A percentile compares a stretch with the other conserved stretches of the same genome.
Evolutionary conservation across 2,113 vertebrate species (phyloP).

Genomic region (Phalacrocorax carbo): DNA sequence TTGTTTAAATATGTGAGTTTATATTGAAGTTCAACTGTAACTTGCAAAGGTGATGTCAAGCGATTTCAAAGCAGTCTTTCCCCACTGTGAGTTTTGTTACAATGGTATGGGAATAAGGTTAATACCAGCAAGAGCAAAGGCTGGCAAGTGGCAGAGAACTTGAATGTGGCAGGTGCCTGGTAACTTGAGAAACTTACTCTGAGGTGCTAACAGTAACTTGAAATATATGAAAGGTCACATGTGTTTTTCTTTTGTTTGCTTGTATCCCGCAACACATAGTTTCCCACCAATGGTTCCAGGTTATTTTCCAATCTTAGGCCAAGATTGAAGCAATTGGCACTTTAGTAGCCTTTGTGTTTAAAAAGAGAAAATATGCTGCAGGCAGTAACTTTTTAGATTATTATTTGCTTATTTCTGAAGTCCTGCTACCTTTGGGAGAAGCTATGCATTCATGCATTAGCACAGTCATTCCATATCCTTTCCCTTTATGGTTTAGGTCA

Average conservation of each 20-base stretch:
- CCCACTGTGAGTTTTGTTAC: background rate
- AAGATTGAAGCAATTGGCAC: background rate
- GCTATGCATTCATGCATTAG: background rate
- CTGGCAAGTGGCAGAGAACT: background rate
- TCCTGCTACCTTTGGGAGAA: background rate
- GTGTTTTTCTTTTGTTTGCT: background rate
- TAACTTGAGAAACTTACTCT: background rate
- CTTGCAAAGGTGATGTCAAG: background rate
- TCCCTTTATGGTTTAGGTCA: background rate
- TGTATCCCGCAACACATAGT: background rate
- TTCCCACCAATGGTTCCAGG: background rate
- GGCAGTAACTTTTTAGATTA: background rate
- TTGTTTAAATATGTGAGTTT: background rate
- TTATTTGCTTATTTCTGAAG: background rate
- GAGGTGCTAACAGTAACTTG: background rate
- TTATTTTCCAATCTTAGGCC: background rate
- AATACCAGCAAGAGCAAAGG: background rate
- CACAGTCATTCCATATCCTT: background rate
- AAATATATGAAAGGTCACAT: background rate
- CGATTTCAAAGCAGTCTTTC: background rate
- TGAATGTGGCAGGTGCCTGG: fast-evolving
- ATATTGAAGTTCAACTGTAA: background rate
- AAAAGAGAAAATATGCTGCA: background rate
- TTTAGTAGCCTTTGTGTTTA: background rate
- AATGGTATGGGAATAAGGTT: background rate